Evolutionary conservation across 2,113 vertebrate species (phyloP), one percentile per base, ranked within the genome.

Genomic region (Stigmatopora nigra): DNA sequence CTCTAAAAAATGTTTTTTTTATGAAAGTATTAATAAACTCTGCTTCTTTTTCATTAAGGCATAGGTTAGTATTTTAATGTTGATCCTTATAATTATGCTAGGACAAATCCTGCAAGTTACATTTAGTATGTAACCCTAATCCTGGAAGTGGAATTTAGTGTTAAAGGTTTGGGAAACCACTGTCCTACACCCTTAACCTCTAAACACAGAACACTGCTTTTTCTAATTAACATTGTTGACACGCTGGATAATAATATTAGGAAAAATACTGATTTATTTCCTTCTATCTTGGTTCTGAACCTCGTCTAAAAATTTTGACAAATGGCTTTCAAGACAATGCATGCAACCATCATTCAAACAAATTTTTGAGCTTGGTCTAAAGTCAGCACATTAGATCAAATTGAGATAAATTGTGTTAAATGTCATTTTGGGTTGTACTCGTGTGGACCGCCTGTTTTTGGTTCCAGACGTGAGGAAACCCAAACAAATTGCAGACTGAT

Each of bases 401-500:
- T 12, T 48, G 45, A 35, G 46, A 49, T 49, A 4, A 36, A 19
- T n/a, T 22, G 47, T 63, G 16, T 20, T 35, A 11, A 63, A 49
- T 63, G 45, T 63, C 25, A 49, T 49, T n/a, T 17, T 11, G 46
- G 61, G 61, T n/a, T 8, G 10, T 41, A 31, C 20, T 46, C 7
- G 44, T 16, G 45, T 20, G 45, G 15, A 10, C 7, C 25, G 17
- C 20, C 15, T 63, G 12, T 63, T 48, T 35, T 31, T 48, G 15
- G 15, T 35, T 20, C 19, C 44, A 48, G 61, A 48, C 22, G 12
- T 4, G 16, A 2, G 48, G 15, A 63, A 48, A 48, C 46, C 61
- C 61, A 63, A 63, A 63, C 45, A 63, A 49, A 62, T 15, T 4
- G 45, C 8, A 31, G 44, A 47, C 61, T 49, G 61, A 35, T 63